phyloP scores from a whole-genome alignment of 2,797 vertebrate genomes.

The Ptychobarbus kaznakovi region DNA sequence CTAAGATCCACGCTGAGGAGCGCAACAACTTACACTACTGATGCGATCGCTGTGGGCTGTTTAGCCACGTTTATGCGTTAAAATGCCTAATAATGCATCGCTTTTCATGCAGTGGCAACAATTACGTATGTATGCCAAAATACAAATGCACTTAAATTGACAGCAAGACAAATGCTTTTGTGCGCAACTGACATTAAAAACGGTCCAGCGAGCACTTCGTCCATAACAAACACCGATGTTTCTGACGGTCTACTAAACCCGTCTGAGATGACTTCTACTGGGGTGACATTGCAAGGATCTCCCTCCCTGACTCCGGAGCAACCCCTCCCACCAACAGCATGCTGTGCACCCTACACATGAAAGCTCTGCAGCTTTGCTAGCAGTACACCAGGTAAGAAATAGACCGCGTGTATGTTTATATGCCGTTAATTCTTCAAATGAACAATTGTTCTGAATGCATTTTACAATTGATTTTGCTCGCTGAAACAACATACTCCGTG shows the following conservation, averaged over 20 bases:
- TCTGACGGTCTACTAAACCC: not conserved
- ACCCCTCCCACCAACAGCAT: slow-evolving; percentile 72
- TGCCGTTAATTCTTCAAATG: not conserved
- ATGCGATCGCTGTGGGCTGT: not conserved
- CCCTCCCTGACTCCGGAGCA: slow-evolving; percentile 56
- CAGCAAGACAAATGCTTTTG: not conserved
- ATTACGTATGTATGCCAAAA: not conserved
- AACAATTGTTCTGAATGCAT: not conserved
- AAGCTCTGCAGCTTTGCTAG: slow-evolving; percentile 11
- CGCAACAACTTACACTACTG: not conserved
- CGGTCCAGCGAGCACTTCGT: not conserved
- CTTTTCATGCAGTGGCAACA: not conserved
- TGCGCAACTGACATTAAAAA: not conserved
- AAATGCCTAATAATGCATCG: not conserved
- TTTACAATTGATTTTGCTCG: not conserved
- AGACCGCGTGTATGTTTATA: not conserved
- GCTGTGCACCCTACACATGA: slow-evolving; percentile 1
- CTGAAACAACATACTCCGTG: not conserved
- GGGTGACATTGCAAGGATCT: slow-evolving; percentile 43
- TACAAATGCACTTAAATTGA: not conserved
- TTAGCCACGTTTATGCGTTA: not conserved
- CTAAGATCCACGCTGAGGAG: not conserved
- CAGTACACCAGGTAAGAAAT: slow-evolving; percentile 18
- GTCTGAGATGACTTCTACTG: slow-evolving; percentile 10
- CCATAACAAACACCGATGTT: not conserved